phyloP scores from a whole-genome alignment of 2,113 vertebrate genomes.

The Rhinogobius similis region DNA sequence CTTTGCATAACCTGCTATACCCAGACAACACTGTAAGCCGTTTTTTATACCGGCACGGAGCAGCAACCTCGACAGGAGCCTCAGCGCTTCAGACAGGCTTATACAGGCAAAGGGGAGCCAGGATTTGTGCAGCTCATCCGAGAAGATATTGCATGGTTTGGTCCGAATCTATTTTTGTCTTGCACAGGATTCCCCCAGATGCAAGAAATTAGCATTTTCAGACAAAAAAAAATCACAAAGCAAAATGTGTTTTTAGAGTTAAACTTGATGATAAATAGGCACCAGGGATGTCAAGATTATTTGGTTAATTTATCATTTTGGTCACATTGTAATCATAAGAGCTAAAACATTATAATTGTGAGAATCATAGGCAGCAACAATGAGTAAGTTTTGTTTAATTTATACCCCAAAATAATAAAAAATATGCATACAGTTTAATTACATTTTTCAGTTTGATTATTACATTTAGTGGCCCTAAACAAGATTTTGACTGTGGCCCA shows the following conservation, averaged over 20 bases:
- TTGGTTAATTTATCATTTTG: no score
- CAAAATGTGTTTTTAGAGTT: background rate
- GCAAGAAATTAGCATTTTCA: background rate
- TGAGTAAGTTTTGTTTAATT: no score
- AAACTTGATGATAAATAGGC: background rate
- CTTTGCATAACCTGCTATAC: conserved; percentile 54
- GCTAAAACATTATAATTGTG: no score
- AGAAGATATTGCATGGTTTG: conserved; percentile 32
- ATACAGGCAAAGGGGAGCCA: conserved; percentile 45
- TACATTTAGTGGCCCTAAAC: no score
- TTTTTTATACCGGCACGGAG: conserved; percentile 53
- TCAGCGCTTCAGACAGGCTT: conserved; percentile 62
- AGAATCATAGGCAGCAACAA: no score
- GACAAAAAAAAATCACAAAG: background rate
- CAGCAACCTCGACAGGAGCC: conserved; percentile 49
- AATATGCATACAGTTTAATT: no score
- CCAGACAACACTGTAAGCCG: conserved; percentile 56
- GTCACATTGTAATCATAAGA: no score
- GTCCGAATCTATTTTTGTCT: background rate
- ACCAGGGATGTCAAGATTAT: background rate
- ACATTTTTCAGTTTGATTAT: no score
- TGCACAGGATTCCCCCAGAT: background rate
- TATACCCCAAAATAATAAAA: no score
- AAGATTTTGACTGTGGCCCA: no score
- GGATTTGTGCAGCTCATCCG: conserved; percentile 31